Base-by-base conservation (phyloP, 2,797 vertebrate genomes). In the Ficedula albicollis region DNA sequence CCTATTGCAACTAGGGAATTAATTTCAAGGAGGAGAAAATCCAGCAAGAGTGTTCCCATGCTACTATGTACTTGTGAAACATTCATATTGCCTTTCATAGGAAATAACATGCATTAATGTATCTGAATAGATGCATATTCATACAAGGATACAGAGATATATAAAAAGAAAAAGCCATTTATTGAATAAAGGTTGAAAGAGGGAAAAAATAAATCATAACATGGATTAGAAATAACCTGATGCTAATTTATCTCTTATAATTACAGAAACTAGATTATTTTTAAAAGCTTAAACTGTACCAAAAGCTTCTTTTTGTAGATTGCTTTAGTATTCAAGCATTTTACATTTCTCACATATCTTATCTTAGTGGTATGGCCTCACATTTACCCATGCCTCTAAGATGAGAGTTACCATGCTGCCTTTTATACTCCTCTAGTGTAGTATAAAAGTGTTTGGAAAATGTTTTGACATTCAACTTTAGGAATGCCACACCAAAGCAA, bases 371-470 rank as follows among this genome's bases (percentile, higher is more conserved):
- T 60, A 19, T 41, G 38, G 25, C 11, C 16, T 56, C 26, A 36
- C 4, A 8, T 64, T 66, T 81, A 19, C 17, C 36, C 34, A 8
- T 60, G 11, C 4, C 22, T 76, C 30, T 64, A 58, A 54, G 19
- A 29, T 14, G 19, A 60, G 11, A 18, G 30, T n/a, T 67, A 36
- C 10, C 11, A 30, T 32, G 3, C 2, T 30, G 27, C 11, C 12
- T 68, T 59, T 58, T 72, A 15, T 4, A 8, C 2, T 7, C 2
- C 3, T 29, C 3, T 1, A 2, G 2, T 22, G 22, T 14, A 30
- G 59, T 8, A 32, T 7, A 15, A 20, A 58, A 41, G 2, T n/a
- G 6, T 49, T 79, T 51, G 17, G 11, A 54, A 70, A 38, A 23
- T 32, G 2, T 59, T 91, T 26, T 8, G 5, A 23, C 16, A 19